These are phyloP conservation scores for Arizona elegans DNA, from an alignment of 2,113 vertebrate species.

Conservation along the genomic window DNA sequence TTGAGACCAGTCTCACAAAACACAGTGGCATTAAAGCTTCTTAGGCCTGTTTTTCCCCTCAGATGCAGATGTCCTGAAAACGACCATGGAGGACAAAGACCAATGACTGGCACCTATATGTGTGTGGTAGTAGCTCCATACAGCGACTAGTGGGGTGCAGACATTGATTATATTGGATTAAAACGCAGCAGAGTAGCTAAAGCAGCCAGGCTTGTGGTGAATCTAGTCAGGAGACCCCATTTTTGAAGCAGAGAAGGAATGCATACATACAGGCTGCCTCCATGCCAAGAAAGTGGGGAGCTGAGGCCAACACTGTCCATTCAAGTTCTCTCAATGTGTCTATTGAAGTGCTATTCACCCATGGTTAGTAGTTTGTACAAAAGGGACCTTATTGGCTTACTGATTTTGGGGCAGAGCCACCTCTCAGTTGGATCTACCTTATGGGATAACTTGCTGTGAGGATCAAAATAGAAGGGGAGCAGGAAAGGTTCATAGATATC, in stretches of 20 bases:
- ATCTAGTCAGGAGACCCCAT: neutral
- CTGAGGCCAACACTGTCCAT: neutral
- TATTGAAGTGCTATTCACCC: neutral
- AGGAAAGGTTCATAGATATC: neutral
- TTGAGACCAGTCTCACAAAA: neutral
- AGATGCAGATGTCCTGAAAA: neutral
- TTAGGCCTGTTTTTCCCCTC: neutral
- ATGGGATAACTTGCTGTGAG: neutral
- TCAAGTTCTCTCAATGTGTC: neutral
- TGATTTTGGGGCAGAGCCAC: neutral
- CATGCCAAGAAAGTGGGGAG: neutral
- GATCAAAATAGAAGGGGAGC: neutral
- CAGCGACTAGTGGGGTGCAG: neutral
- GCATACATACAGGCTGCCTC: neutral
- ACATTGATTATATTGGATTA: neutral
- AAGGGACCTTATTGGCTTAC: neutral
- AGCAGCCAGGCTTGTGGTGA: neutral
- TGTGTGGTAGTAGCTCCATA: neutral
- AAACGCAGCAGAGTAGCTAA: neutral
- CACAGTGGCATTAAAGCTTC: neutral
- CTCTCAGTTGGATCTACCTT: neutral
- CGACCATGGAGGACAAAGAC: neutral
- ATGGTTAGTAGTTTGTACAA: neutral
- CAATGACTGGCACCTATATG: neutral
- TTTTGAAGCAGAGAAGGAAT: neutral